phyloP scores from a whole-genome alignment of 2,888 invertebrate species.

The Cephus rjabovi region DNA sequence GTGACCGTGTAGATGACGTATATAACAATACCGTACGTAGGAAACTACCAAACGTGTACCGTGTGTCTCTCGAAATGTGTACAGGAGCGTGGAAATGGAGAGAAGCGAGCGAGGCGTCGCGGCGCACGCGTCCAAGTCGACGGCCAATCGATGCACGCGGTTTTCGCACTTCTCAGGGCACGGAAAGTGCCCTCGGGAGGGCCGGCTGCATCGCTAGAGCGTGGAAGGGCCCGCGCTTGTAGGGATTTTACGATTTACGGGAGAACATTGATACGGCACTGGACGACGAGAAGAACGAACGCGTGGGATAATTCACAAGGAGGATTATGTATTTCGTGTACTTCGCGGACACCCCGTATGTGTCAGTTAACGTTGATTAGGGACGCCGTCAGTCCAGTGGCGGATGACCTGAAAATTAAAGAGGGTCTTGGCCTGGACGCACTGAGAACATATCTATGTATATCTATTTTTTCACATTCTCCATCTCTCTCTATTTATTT shows the following conservation, averaged over 20 bases:
- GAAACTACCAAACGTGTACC: not conserved
- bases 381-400: constrained; percentile 22
- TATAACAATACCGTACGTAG: not conserved
- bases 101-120: not conserved
- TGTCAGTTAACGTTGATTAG: constrained; percentile 43
- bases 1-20: not conserved
- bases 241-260: not conserved
- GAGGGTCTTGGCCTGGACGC: constrained; percentile 3
- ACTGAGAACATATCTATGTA: not conserved
- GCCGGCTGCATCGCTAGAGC: not conserved
- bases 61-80: not conserved
- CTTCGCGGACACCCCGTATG: not conserved
- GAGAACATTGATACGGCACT: not conserved
- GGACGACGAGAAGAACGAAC: not conserved
- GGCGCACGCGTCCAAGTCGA: constrained; percentile 3
- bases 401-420: constrained; percentile 4
- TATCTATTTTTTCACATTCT: not conserved
- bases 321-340: not conserved
- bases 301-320: not conserved
- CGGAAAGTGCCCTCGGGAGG: not conserved
- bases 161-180: not conserved
- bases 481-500: not conserved
- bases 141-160: constrained; percentile 7
- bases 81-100: not conserved
- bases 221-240: not conserved